Base-by-base conservation (phyloP, 2,797 vertebrate species). In the Cygnus olor region DNA sequence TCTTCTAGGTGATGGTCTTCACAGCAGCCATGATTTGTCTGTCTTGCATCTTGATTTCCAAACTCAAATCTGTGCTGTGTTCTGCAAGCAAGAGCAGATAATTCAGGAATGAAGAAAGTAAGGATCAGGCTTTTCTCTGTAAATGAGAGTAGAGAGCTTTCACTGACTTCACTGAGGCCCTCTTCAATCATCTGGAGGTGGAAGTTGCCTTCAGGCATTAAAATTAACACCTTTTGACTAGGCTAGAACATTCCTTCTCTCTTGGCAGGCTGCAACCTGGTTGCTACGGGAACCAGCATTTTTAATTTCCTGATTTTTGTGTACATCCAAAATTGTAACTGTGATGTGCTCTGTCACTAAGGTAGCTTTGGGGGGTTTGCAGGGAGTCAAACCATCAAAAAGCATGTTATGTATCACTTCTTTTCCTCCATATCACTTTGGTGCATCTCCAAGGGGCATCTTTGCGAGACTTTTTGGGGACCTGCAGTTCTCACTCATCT, bases 231-330 rank as follows among this genome's bases (percentile, higher is more conserved):
- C 93, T 95, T 89, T 85, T 58, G 78, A 90, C 93, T 74, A 18
- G 88, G 85, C 89, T 93, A n/a, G 88, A 95, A 90, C 63, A 14
- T 94, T 93, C 93, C 85, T 90, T 63, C 74, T 94, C 65, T 90
- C 85, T 88, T 94, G 95, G 88, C 91, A 85, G 88, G 40, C 95
- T 94, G 78, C 90, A 64, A 95, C 85, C 78, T 74, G 85, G 95
- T 97, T 96, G 95, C 96, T 96, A 95, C 87, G 96, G 95, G 96
- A 96, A 96, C 95, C 60, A 82, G 88, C 83, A 90, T 82, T 74
- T 96, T 91, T 90, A 90, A 96, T 96, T 96, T 94, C 88, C 95
- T 88, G 93, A 88, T 57, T 94, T 53, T 44, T 95, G 88, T 88
- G 83, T 57, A 61, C 88, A 91, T 82, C 83, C 95, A 82, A 40